Percentiles rank a stretch among this genome's conserved stretches.
These are phyloP conservation scores for Lophochroa leadbeateri DNA, from an alignment of 2,113 vertebrate species.

Conservation along the genomic window DNA sequence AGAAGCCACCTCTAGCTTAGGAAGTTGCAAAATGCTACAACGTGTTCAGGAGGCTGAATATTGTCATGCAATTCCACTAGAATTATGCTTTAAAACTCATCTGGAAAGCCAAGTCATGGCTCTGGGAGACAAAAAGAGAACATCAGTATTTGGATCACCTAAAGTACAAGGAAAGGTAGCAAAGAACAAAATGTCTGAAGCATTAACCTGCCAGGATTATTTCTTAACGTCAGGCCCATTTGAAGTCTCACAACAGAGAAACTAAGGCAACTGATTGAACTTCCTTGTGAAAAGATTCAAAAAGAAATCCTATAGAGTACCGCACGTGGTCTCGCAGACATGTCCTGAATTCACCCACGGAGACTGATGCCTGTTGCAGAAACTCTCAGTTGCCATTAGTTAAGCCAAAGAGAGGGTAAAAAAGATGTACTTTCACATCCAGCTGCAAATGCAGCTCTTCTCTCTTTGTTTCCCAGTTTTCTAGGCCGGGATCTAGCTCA, in stretches of 20 bases:
- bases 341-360: constrained; percentile 26
- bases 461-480: background rate
- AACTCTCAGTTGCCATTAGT: background rate
- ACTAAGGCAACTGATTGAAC: constrained; percentile 14
- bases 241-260: constrained; percentile 61
- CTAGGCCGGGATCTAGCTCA: background rate
- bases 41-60: background rate
- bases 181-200: constrained; percentile 45
- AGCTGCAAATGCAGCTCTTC: background rate
- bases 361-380: background rate
- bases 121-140: constrained; percentile 43
- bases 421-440: background rate
- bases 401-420: background rate
- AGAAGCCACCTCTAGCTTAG: background rate
- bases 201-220: constrained; percentile 34
- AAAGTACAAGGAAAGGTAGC: background rate
- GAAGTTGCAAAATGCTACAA: background rate
- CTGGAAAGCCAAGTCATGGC: background rate
- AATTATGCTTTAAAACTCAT: background rate
- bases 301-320: constrained; percentile 4
- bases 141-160: constrained; percentile 10
- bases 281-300: constrained; percentile 31
- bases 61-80: background rate
- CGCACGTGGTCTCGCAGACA: constrained; percentile 10
- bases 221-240: constrained; percentile 12